Conservation (phyloP, 1,140 invertebrate genomes). For the Centruroides vittatus region DNA sequence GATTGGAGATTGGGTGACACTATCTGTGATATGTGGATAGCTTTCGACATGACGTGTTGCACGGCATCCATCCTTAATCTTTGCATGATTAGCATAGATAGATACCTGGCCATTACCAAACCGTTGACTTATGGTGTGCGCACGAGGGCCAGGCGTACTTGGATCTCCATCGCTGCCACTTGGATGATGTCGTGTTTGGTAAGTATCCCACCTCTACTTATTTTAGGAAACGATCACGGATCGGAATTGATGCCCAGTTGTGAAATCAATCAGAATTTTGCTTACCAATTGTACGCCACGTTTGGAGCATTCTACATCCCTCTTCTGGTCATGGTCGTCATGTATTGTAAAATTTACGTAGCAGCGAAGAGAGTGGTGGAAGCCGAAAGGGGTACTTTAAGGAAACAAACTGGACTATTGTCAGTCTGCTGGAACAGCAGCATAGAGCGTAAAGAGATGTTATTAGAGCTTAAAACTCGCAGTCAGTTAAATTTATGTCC, state of each 20-base stretch:
- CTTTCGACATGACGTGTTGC: constrained; percentile 91
- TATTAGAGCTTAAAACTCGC: too few relatives aligned
- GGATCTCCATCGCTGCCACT: constrained; percentile 69
- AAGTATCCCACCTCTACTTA: constrained; percentile 53
- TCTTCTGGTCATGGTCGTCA: constrained; percentile 88
- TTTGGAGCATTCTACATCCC: constrained; percentile 90
- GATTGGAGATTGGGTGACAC: constrained; percentile 71
- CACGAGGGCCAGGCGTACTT: constrained; percentile 74
- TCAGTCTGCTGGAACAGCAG: too few relatives aligned
- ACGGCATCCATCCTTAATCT: constrained; percentile 90
- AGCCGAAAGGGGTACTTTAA: constrained; percentile 12
- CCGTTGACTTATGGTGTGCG: constrained; percentile 83
- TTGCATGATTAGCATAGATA: constrained; percentile 62
- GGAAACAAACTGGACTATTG: too few relatives aligned
- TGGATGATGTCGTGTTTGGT: constrained; percentile 88
- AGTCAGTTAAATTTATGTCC: too few relatives aligned
- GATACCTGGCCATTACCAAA: constrained; percentile 82
- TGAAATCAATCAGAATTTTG: constrained; percentile 26
- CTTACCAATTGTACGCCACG: constrained; percentile 77
- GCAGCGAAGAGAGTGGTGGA: constrained; percentile 42
- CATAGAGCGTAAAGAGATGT: too few relatives aligned
- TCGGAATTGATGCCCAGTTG: constrained; percentile 18
- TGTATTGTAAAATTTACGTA: constrained; percentile 90
- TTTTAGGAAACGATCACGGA: constrained; percentile 61
- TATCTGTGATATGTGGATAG: constrained; percentile 60